Evolutionary conservation across 2,113 vertebrate species (phyloP).

Genomic region (Scytalopus superciliaris): DNA sequence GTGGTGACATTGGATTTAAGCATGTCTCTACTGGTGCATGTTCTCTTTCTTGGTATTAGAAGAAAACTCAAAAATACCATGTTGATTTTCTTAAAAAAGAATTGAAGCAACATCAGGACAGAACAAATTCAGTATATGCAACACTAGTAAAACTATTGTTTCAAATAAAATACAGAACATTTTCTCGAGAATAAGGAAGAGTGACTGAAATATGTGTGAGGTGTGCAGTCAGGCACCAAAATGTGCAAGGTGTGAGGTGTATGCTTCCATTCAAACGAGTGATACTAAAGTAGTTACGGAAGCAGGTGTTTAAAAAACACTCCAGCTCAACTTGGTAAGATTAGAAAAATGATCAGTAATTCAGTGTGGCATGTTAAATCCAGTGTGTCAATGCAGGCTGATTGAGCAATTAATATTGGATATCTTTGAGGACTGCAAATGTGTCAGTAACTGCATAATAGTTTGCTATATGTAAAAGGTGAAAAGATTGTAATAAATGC

Average conservation of each 20-base stretch:
- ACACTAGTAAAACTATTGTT: neutral
- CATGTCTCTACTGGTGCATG: neutral
- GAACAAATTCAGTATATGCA: neutral
- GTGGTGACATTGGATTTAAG: neutral
- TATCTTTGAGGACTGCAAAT: neutral
- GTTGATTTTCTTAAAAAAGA: neutral
- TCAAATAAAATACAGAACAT: neutral
- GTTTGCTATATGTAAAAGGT: neutral
- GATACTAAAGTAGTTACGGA: neutral
- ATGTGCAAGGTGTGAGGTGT: neutral
- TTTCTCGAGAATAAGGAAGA: neutral
- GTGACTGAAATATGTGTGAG: neutral
- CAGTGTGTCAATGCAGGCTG: constrained; percentile 1
- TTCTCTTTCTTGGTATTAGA: neutral
- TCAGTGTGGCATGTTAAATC: constrained; percentile 18
- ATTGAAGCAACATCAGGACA: neutral
- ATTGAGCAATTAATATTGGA: neutral
- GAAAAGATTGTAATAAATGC: neutral
- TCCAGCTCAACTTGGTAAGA: neutral
- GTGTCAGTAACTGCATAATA: neutral
- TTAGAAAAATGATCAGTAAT: constrained; percentile 22
- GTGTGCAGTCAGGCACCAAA: neutral
- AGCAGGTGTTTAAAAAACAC: neutral
- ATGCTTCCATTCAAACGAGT: neutral
- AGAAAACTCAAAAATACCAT: neutral